phyloP scores from a whole-genome alignment of 30 jellyfish, hydroid and myxozoan species.

The Aurelia aurita region DNA sequence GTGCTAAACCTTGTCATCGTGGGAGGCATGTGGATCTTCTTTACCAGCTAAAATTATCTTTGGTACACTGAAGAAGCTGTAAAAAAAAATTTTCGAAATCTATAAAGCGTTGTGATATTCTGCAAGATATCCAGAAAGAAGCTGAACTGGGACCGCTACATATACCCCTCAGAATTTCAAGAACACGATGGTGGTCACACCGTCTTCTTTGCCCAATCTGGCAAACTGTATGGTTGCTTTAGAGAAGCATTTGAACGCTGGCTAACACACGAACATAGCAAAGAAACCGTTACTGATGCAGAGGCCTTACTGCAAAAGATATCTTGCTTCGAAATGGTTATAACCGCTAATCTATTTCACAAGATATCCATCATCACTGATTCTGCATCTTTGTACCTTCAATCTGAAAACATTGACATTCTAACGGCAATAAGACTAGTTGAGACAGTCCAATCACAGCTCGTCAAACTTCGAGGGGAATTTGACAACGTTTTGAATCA shows the following conservation, averaged over 20 bases:
- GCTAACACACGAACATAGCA: slow-evolving; percentile 4
- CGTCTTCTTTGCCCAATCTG: slow-evolving; percentile 30
- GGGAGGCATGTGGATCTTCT: slow-evolving; percentile 70
- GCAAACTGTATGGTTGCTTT: slow-evolving; percentile 39
- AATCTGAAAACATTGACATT: slow-evolving; percentile 31
- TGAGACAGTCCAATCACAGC: slow-evolving; percentile 10
- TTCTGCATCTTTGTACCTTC: slow-evolving; percentile 29
- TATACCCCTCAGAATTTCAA: slow-evolving; percentile 15
- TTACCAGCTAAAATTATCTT: no score
- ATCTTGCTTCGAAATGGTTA: slow-evolving; percentile 19
- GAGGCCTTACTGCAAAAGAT: slow-evolving; percentile 19
- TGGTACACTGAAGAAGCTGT: slow-evolving; percentile 57
- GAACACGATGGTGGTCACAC: slow-evolving; percentile 28
- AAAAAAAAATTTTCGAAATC: slow-evolving; percentile 31
- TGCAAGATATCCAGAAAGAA: slow-evolving; percentile 3
- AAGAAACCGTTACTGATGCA: slow-evolving; percentile 31
- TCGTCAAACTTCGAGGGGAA: slow-evolving; percentile 21
- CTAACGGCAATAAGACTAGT: slow-evolving; percentile 17
- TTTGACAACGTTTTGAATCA: neutral
- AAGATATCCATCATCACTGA: slow-evolving; percentile 27
- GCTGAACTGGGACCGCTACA: neutral
- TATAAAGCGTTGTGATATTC: slow-evolving; percentile 42
- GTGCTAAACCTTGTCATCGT: slow-evolving; percentile 61
- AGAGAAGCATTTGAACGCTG: slow-evolving; percentile 12
- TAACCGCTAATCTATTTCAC: slow-evolving; percentile 26